phyloP scores from a whole-genome alignment of 2,113 vertebrate genomes.

The Lophura nycthemera region DNA sequence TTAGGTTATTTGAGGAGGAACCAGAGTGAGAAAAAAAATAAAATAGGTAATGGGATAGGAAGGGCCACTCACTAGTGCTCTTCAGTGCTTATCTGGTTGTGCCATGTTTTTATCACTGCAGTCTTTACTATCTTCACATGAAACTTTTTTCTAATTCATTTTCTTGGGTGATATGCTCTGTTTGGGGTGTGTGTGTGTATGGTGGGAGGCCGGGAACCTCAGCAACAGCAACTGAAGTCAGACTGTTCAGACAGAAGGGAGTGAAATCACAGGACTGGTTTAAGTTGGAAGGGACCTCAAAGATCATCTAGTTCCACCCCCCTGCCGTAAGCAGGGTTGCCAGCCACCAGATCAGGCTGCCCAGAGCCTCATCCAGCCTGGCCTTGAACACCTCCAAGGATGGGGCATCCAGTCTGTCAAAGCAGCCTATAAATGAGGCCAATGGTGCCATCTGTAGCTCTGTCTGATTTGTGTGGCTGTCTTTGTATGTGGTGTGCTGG shows the following conservation, averaged over 20 bases:
- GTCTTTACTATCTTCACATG: not conserved
- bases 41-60: not conserved
- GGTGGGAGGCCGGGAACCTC: not conserved
- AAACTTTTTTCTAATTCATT: not conserved
- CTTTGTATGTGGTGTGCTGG: rapidly evolving
- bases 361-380: too few relatives aligned
- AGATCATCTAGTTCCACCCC: too few relatives aligned
- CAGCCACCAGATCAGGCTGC: too few relatives aligned
- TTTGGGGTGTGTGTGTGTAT: not conserved
- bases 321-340: too few relatives aligned
- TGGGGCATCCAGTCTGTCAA: too few relatives aligned
- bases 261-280: too few relatives aligned
- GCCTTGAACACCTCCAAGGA: too few relatives aligned
- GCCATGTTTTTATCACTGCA: not conserved
- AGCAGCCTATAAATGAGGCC: not conserved
- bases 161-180: not conserved
- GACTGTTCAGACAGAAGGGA: too few relatives aligned
- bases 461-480: rapidly evolving
- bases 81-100: not conserved
- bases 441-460: not conserved
- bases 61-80: not conserved
- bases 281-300: too few relatives aligned
- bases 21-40: not conserved
- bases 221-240: not conserved
- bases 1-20: not conserved